Percentiles rank a stretch among this genome's conserved stretches.
These are phyloP conservation scores for Ariolimax columbianus DNA, from an alignment of 2,888 invertebrate genomes.

Conservation along the genomic window DNA sequence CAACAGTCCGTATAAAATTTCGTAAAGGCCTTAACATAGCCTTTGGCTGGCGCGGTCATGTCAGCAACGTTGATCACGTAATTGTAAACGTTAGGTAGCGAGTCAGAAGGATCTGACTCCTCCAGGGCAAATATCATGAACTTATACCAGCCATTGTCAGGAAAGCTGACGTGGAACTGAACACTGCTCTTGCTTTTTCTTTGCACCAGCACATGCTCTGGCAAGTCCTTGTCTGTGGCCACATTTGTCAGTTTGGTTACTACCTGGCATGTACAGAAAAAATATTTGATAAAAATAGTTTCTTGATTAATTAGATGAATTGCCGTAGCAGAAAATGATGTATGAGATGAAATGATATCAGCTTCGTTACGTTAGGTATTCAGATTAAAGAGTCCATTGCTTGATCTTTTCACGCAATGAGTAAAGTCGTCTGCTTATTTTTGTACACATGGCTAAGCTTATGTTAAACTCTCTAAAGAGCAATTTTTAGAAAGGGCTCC, in stretches of 20 bases:
- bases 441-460: too few species aligned
- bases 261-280: constrained; percentile 6
- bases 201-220: constrained; percentile 58
- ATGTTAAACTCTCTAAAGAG: too few species aligned
- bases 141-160: constrained; percentile 73
- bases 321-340: too few species aligned
- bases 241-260: constrained; percentile 18
- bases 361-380: too few species aligned
- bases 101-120: constrained; percentile 66
- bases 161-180: constrained; percentile 58
- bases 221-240: constrained; percentile 24
- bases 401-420: too few species aligned
- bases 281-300: too few species aligned
- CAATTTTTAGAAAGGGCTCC: too few species aligned
- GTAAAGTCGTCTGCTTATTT: too few species aligned
- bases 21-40: constrained; percentile 75
- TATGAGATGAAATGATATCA: too few species aligned
- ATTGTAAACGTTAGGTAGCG: constrained; percentile 74
- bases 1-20: constrained; percentile 76
- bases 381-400: too few species aligned
- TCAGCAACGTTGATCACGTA: constrained; percentile 64
- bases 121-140: constrained; percentile 73
- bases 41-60: constrained; percentile 56
- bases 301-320: too few species aligned
- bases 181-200: constrained; percentile 59